Percentiles rank a stretch among this genome's conserved stretches.
These are phyloP conservation scores for Caerostris darwini DNA, from an alignment of 1,140 invertebrate genomes.

Conservation along the genomic window DNA sequence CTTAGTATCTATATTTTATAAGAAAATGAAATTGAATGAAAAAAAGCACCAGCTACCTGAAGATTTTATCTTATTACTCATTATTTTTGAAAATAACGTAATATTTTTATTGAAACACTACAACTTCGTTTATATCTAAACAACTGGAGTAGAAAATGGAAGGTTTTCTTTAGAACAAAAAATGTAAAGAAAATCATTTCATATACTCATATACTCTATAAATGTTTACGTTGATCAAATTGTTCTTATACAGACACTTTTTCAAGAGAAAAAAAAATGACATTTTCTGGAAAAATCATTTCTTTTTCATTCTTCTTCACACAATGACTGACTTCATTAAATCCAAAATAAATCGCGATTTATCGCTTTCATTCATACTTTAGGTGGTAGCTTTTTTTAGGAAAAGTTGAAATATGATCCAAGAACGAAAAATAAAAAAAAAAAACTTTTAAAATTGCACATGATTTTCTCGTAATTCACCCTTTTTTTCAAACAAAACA, in stretches of 20 bases:
- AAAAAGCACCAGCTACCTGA: no score
- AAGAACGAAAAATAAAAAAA: background rate
- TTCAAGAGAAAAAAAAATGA: background rate
- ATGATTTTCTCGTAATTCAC: slow-evolving; percentile 8
- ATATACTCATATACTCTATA: no score
- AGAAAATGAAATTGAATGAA: no score
- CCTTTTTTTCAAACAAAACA: background rate
- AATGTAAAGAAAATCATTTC: no score
- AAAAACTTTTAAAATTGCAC: background rate
- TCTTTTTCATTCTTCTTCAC: background rate
- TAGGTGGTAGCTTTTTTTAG: background rate
- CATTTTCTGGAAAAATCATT: background rate
- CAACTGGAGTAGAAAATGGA: no score
- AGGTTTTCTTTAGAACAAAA: no score
- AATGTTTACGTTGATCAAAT: no score
- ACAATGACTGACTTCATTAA: background rate
- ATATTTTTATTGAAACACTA: no score
- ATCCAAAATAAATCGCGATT: background rate
- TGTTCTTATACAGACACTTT: background rate
- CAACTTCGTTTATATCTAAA: no score
- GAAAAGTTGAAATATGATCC: background rate
- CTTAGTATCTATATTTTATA: no score
- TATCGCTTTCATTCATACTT: background rate
- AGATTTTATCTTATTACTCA: no score
- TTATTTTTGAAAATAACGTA: no score